Evolutionary conservation across 2,113 vertebrate species (phyloP).

Genomic region (Columbina picui): DNA sequence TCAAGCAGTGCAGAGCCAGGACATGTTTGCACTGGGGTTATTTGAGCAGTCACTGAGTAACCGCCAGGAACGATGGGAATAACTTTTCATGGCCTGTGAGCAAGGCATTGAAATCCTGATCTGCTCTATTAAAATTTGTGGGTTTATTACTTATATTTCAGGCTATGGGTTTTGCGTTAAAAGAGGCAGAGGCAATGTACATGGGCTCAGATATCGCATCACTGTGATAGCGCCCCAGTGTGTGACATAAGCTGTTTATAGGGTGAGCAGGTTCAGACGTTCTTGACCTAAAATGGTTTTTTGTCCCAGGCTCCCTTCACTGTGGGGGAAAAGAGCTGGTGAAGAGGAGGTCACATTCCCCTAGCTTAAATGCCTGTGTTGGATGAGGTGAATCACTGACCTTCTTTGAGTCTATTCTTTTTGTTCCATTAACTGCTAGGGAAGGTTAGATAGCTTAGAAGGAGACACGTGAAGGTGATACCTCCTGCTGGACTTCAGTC

Average conservation of each 20-base stretch:
- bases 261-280: not conserved
- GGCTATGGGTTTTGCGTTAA: not conserved
- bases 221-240: not conserved
- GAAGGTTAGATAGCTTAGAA: not conserved
- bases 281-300: not conserved
- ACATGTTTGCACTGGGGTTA: rapidly evolving
- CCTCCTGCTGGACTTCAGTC: not conserved
- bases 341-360: not conserved
- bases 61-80: not conserved
- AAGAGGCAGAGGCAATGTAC: not conserved
- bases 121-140: not conserved
- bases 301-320: not conserved
- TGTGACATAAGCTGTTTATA: too few species aligned
- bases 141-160: not conserved
- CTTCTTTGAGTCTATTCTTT: not conserved
- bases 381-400: not conserved
- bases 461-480: not conserved
- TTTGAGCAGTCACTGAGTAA: not conserved
- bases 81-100: not conserved
- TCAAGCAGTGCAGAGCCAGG: not conserved
- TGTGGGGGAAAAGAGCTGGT: not conserved
- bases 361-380: not conserved
- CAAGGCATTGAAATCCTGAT: not conserved
- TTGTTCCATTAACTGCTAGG: not conserved
- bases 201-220: rapidly evolving